These are phyloP conservation scores for Epizoanthus fatuus DNA, from an alignment of 92 coral and sea anemone genomes.

Conservation along the genomic window DNA sequence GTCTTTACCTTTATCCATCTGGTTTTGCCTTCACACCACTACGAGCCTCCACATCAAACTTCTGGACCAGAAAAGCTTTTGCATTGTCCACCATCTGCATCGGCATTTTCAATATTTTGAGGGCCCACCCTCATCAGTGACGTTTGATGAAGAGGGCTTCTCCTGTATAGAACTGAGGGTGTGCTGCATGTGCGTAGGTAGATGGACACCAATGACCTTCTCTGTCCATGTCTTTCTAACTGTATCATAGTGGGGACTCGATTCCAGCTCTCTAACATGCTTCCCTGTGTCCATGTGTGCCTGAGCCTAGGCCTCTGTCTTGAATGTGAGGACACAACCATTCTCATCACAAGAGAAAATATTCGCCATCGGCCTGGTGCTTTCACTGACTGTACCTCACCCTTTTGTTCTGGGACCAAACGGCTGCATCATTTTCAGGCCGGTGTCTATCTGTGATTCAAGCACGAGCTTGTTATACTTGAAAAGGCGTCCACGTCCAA, in stretches of 20 bases:
- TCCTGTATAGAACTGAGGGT: not conserved
- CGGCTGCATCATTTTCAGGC: constrained; percentile 40
- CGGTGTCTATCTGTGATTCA: constrained; percentile 24
- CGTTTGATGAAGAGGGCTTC: not conserved
- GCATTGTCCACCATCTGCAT: constrained; percentile 57
- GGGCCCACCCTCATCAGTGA: constrained; percentile 65
- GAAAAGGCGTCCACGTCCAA: constrained; percentile 31
- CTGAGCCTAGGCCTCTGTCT: constrained; percentile 47
- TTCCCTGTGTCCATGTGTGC: constrained; percentile 61
- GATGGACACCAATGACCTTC: constrained; percentile 36
- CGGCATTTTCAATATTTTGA: constrained; percentile 59
- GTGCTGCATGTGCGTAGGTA: not conserved
- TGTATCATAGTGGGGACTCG: constrained; percentile 46
- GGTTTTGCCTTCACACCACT: constrained; percentile 48
- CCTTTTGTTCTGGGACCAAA: constrained; percentile 40
- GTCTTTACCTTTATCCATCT: not conserved
- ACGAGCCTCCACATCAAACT: constrained; percentile 59
- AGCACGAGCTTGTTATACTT: constrained; percentile 7
- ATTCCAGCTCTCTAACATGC: constrained; percentile 45
- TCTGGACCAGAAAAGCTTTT: constrained; percentile 58
- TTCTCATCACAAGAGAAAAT: constrained; percentile 49
- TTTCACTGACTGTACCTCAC: constrained; percentile 37
- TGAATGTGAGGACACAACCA: constrained; percentile 62
- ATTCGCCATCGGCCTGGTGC: constrained; percentile 25
- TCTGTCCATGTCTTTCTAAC: constrained; percentile 61